Conservation (phyloP, 2,797 vertebrate species). For the Vireo griseus region DNA sequence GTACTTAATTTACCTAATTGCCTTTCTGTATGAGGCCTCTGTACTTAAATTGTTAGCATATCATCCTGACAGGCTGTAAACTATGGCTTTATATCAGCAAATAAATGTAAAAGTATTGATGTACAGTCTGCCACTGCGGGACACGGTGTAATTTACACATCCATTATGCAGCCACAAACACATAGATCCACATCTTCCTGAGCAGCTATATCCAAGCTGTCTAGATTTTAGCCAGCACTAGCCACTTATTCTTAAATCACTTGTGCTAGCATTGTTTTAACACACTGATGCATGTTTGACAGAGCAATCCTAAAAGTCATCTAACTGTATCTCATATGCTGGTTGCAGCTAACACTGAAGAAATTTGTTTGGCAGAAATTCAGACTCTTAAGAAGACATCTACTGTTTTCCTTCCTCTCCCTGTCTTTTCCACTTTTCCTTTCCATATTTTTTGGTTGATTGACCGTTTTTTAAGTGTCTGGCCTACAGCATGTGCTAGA, state of each 20-base stretch:
- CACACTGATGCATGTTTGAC: background rate
- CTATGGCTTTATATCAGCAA: background rate
- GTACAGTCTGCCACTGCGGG: conserved; percentile 28
- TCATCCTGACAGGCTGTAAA: conserved; percentile 4
- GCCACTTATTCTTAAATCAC: background rate
- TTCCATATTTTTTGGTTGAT: background rate
- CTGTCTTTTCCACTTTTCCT: background rate
- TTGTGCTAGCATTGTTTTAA: background rate
- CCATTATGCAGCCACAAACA: conserved; percentile 4
- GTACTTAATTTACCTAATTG: conserved; percentile 47
- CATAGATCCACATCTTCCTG: background rate
- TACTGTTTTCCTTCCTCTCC: background rate
- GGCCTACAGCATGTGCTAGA: fast-evolving
- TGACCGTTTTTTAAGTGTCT: background rate
- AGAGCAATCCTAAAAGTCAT: background rate
- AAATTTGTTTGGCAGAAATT: background rate
- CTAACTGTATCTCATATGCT: background rate
- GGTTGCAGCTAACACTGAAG: background rate
- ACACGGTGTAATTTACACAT: conserved; percentile 19
- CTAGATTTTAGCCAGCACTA: background rate
- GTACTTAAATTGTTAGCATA: background rate
- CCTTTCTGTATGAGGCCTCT: background rate
- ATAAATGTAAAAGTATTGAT: conserved; percentile 24
- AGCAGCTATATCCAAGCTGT: background rate
- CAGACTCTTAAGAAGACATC: background rate